Evolutionary conservation across 1,140 invertebrate genomes (phyloP).

Genomic region (Galendromus occidentalis): DNA sequence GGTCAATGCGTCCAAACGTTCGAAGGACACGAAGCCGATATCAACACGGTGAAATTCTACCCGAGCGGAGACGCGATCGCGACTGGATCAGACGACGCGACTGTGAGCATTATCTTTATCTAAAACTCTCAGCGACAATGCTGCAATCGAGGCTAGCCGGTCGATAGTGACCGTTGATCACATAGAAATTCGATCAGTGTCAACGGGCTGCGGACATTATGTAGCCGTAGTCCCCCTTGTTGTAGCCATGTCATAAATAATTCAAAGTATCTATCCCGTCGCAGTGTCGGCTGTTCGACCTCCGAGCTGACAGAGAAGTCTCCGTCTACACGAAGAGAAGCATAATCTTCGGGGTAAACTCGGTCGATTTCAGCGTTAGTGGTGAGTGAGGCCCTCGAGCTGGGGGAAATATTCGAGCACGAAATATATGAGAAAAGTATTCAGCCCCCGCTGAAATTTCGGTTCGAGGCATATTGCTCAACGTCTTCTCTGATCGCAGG

Average conservation of each 20-base stretch:
- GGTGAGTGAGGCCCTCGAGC: slow-evolving; percentile 34
- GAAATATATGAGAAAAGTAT: too few species aligned
- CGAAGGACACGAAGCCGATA: slow-evolving; percentile 94
- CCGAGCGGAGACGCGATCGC: slow-evolving; percentile 97
- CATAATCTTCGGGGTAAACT: slow-evolving; percentile 94
- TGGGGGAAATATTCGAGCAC: too few species aligned
- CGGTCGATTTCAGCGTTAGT: slow-evolving; percentile 90
- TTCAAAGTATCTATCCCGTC: slow-evolving; percentile 9
- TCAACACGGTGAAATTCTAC: slow-evolving; percentile 95
- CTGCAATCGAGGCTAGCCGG: too few species aligned
- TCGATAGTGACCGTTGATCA: too few species aligned
- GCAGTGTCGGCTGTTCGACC: slow-evolving; percentile 86
- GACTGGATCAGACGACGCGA: slow-evolving; percentile 92
- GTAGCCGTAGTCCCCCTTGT: too few species aligned
- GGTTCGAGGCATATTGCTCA: too few species aligned
- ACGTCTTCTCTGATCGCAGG: slow-evolving; percentile 33
- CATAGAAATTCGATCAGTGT: too few species aligned
- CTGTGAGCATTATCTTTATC: slow-evolving; percentile 35
- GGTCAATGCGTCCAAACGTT: slow-evolving; percentile 96
- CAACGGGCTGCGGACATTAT: too few species aligned
- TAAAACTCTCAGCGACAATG: too few species aligned
- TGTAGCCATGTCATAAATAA: not conserved
- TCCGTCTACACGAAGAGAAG: slow-evolving; percentile 90
- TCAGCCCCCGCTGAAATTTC: too few species aligned
- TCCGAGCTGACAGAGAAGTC: slow-evolving; percentile 91